A percentile compares a stretch with the other conserved stretches of the same genome.
phyloP scores from a whole-genome alignment of 2,113 vertebrate species.

The Gambusia holbrooki region DNA sequence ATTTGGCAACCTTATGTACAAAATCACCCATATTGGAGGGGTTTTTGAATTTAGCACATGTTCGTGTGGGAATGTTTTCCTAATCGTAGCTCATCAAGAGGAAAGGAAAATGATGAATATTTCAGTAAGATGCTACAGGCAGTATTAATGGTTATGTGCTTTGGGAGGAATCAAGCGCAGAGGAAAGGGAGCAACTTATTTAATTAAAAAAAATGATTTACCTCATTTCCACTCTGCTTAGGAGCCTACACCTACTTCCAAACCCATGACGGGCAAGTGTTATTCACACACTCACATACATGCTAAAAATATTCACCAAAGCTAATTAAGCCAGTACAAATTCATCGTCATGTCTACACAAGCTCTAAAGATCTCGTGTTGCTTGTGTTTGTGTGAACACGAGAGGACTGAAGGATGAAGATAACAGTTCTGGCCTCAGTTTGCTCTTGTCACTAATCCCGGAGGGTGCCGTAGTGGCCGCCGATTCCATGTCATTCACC shows the following conservation, averaged over 20 bases:
- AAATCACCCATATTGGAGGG: conserved; percentile 3
- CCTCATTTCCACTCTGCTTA: conserved; percentile 18
- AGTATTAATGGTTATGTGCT: conserved; percentile 1
- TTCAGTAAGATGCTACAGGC: conserved; percentile 13
- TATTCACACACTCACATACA: conserved; percentile 19
- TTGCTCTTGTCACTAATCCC: conserved; percentile 69
- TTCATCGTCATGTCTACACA: conserved; percentile 8
- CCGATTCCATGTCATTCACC: conserved; percentile 64
- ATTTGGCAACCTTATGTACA: conserved; percentile 10
- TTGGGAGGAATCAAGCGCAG: conserved; percentile 30
- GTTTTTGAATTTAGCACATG: conserved; percentile 24
- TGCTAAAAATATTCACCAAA: conserved; percentile 34
- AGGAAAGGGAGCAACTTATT: conserved; percentile 22
- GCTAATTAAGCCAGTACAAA: conserved; percentile 37
- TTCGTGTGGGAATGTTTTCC: conserved; percentile 22
- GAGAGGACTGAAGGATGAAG: conserved; percentile 66
- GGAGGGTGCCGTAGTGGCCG: conserved; percentile 44
- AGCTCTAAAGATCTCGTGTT: conserved; percentile 25
- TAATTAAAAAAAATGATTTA: conserved; percentile 44
- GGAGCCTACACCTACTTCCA: conserved; percentile 17
- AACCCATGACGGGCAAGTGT: conserved; percentile 20
- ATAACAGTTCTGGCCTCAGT: conserved; percentile 66
- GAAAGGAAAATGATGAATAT: conserved; percentile 25
- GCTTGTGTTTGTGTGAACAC: neutral
- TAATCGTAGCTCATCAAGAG: conserved; percentile 2